Conservation (phyloP, 53 echinoderm and acorn worm genomes). For the Hippasteria phrygiana region DNA sequence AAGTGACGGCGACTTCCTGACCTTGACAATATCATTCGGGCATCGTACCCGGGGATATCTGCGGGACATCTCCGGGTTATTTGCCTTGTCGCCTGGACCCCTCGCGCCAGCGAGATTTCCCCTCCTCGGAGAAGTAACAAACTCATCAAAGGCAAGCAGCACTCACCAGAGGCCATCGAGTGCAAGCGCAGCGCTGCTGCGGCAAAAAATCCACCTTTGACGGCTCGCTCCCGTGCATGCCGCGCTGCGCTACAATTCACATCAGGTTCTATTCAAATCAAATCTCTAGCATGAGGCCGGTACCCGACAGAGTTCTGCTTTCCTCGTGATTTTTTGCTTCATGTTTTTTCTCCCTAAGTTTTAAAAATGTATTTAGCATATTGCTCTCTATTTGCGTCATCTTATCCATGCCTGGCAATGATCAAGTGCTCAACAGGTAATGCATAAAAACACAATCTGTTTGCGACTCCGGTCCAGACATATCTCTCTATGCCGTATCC, state of each 20-base stretch:
- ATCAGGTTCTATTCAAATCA: not conserved
- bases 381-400: slow-evolving; percentile 47
- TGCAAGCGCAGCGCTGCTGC: not conserved
- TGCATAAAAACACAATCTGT: slow-evolving; percentile 50
- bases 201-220: slow-evolving; percentile 16
- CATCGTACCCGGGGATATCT: not conserved
- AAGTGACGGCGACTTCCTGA: slow-evolving; percentile 59
- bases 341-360: not conserved
- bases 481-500: not conserved
- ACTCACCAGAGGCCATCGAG: too few relatives aligned
- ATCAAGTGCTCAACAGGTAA: slow-evolving; percentile 58
- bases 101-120: not conserved
- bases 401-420: slow-evolving; percentile 17
- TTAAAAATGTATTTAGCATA: slow-evolving; percentile 29
- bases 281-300: not conserved
- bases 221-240: not conserved
- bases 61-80: slow-evolving; percentile 46
- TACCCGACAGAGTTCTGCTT: not conserved
- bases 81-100: slow-evolving; percentile 1
- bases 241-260: slow-evolving; percentile 16
- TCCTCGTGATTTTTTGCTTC: not conserved
- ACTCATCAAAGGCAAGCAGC: slow-evolving; percentile 13
- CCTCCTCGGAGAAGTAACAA: not conserved
- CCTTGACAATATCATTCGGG: slow-evolving; percentile 56
- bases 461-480: slow-evolving; percentile 18